A percentile compares a stretch with the other conserved stretches of the same genome.
These are phyloP conservation scores for Cyanoderma ruficeps DNA, from an alignment of 2,113 vertebrate species.

Conservation along the genomic window DNA sequence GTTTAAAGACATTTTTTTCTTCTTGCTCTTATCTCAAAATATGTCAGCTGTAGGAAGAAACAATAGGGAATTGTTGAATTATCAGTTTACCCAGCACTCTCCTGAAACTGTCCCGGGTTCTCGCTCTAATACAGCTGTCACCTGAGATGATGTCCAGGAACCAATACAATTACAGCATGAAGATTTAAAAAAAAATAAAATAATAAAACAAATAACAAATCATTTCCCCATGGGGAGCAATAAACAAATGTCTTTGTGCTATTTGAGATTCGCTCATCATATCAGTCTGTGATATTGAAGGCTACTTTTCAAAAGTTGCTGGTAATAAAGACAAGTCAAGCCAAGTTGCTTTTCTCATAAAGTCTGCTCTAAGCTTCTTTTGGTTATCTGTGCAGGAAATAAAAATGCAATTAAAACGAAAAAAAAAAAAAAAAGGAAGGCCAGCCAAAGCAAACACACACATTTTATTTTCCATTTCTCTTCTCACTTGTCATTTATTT, in stretches of 20 bases:
- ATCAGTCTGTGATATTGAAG: background rate
- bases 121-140: background rate
- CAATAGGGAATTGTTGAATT: background rate
- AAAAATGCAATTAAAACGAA: background rate
- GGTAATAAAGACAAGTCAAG: conserved; percentile 14
- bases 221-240: background rate
- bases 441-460: background rate
- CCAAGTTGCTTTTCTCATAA: background rate
- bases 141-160: background rate
- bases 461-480: conserved; percentile 14
- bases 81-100: background rate
- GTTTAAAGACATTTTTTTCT: background rate
- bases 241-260: conserved; percentile 1
- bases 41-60: background rate
- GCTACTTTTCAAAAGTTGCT: background rate
- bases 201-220: background rate
- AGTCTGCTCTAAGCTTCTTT: background rate
- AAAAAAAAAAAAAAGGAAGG: background rate
- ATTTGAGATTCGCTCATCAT: background rate
- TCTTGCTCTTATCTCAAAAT: background rate
- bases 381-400: conserved; percentile 22
- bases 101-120: background rate
- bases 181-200: background rate
- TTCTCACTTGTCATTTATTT: conserved; percentile 31
- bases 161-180: background rate